A percentile compares a stretch with the other conserved stretches of the same genome.
These are phyloP conservation scores for Urocitellus parryii DNA, from an alignment of 2,113 vertebrate genomes.

Conservation along the genomic window DNA sequence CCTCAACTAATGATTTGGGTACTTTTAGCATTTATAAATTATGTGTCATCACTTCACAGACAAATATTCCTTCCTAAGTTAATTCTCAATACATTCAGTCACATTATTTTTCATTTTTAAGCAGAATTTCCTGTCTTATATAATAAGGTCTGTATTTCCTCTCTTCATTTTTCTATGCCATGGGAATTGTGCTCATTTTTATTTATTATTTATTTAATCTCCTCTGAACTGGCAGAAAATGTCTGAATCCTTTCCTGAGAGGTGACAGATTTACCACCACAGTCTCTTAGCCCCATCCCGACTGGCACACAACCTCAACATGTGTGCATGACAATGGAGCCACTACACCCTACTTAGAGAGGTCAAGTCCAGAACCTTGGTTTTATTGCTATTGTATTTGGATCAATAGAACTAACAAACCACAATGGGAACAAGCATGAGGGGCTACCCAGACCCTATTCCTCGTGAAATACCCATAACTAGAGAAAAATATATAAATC, in stretches of 20 bases:
- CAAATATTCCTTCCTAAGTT: constrained; percentile 67
- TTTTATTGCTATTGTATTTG: not conserved
- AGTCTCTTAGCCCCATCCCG: not conserved
- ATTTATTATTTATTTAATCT: constrained; percentile 46
- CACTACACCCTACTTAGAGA: not conserved
- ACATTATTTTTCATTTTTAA: constrained; percentile 57
- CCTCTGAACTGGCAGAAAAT: constrained; percentile 1
- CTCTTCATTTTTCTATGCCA: constrained; percentile 21
- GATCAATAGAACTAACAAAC: not conserved
- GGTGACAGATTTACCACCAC: not conserved
- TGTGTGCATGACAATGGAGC: not conserved
- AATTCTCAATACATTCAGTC: constrained; percentile 46
- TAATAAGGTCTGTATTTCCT: constrained; percentile 26
- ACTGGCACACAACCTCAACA: not conserved
- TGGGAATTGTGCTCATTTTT: not conserved
- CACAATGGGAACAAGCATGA: not conserved
- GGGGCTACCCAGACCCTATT: not conserved
- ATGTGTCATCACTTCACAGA: constrained; percentile 67
- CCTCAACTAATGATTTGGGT: constrained; percentile 68
- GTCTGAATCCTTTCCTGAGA: constrained; percentile 11
- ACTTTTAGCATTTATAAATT: constrained; percentile 74
- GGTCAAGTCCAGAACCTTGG: no score
- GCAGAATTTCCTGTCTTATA: constrained; percentile 37
- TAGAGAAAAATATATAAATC: not conserved
- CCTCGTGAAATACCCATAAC: not conserved